Conservation (phyloP, 2,113 vertebrate species). For the Puffinus mauretanicus region DNA sequence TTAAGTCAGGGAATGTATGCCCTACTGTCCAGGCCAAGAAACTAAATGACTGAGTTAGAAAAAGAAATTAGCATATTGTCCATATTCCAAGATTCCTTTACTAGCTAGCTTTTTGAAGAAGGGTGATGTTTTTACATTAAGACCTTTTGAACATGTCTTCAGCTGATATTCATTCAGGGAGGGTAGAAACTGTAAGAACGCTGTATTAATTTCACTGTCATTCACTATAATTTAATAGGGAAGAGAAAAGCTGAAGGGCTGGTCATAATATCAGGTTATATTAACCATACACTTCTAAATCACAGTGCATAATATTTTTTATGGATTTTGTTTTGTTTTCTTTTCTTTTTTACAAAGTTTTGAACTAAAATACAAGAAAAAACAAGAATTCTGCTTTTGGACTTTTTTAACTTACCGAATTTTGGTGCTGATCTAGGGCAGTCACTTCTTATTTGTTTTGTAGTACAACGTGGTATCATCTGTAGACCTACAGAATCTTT, state of each 20-base stretch:
- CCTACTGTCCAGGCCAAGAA: background rate
- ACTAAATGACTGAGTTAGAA: background rate
- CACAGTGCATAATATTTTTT: background rate
- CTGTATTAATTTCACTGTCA: background rate
- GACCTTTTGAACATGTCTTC: background rate
- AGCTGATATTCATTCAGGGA: background rate
- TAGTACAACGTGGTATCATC: slow-evolving; percentile 73
- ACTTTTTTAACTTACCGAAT: slow-evolving; percentile 83
- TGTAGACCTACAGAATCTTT: slow-evolving; percentile 85
- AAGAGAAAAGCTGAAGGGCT: background rate
- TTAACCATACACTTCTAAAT: background rate
- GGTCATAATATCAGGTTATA: background rate
- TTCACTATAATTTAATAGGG: slow-evolving; percentile 3
- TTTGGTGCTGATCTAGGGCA: slow-evolving; percentile 78
- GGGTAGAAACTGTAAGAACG: background rate
- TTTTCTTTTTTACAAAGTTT: background rate
- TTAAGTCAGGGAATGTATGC: background rate
- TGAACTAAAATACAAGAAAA: background rate
- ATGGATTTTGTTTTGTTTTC: no score
- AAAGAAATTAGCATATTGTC: slow-evolving; percentile 4
- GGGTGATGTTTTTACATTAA: background rate
- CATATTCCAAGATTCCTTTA: slow-evolving; percentile 12
- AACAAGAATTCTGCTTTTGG: background rate
- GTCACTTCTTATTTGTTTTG: slow-evolving; percentile 83
- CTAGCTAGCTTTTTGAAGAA: background rate